A percentile compares a stretch with the other conserved stretches of the same genome.
Conservation (phyloP, 2,797 vertebrate genomes). For the Dallia pectoralis region DNA sequence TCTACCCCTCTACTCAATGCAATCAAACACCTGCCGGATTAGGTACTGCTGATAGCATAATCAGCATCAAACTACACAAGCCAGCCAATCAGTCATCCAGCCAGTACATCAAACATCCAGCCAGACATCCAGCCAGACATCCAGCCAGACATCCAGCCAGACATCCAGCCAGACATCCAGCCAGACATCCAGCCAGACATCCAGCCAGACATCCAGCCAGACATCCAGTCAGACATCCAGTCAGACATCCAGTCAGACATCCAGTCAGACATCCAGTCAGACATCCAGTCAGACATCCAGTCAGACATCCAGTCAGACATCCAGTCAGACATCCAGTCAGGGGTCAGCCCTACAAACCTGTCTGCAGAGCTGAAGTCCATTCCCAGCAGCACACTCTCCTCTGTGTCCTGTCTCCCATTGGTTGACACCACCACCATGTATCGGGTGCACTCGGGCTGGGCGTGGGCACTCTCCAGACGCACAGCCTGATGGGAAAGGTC, state of each 20-base stretch:
- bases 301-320: neutral
- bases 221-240: too few species aligned
- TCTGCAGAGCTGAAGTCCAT: slow-evolving; percentile 94
- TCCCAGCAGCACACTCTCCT: slow-evolving; percentile 95
- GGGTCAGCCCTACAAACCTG: slow-evolving; percentile 72
- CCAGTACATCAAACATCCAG: neutral
- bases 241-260: too few species aligned
- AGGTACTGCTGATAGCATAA: too few species aligned
- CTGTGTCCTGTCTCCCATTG: slow-evolving; percentile 93
- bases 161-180: neutral
- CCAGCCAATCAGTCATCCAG: too few species aligned
- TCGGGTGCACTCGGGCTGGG: slow-evolving; percentile 88
- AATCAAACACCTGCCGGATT: too few species aligned
- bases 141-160: neutral
- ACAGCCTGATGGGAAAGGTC: slow-evolving; percentile 79
- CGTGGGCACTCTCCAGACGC: slow-evolving; percentile 89
- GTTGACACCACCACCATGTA: slow-evolving; percentile 99
- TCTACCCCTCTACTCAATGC: too few species aligned
- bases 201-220: too few species aligned
- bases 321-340: neutral
- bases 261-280: neutral
- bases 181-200: neutral
- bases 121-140: neutral
- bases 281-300: too few species aligned
- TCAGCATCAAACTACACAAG: too few species aligned